Base-by-base conservation (phyloP, 2,797 vertebrate species). In the Gephyroberyx darwinii region DNA sequence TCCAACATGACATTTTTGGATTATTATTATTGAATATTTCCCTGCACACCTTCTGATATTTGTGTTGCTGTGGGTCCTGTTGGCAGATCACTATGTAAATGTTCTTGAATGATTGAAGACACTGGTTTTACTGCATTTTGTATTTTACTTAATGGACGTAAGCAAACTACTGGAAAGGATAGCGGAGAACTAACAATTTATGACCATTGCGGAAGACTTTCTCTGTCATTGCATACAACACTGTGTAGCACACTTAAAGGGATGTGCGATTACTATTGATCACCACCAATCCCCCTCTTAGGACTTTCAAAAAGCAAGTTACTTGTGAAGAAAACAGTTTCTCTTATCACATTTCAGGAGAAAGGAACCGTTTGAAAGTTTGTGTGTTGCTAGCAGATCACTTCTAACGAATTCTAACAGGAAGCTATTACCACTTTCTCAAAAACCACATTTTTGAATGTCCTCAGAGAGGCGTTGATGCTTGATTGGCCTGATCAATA, bases 11-110 rank as follows among this genome's bases (percentile, higher is more conserved):
- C 16, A 13, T 41, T 7, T 69, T 65, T 72, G 55, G 22, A 65
- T 73, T 50, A 19, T 51, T 70, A 65, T 73, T 50, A 19, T 51
- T 70, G 62, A 53, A 65, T 20, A 66, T 74, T 78, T 71, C 37
- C 33, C 50, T 64, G 22, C 67, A 78, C 52, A 74, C 26, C 9
- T 8, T 35, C 26, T 68, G 74, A 69, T 77, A 63, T 71, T 67
- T 70, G 61, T 69, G 60, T 55, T 64, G 50, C 26, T 75, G 57
- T 45, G 45, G 63, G 30, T 72, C 59, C 7, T 77, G 39, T 62
- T 16, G 19, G 17, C 39, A 12, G 26, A 20, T 52, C 41, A 54
- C 41, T 48, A 35, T 10, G 22, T 31, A 37, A 35, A 61, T 17
- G 41, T 43, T 0, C 8, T 12, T 37, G 30, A 62, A 50, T 37